These are phyloP conservation scores for Hycleus cichorii DNA, from an alignment of 1,140 invertebrate species.

Conservation along the genomic window DNA sequence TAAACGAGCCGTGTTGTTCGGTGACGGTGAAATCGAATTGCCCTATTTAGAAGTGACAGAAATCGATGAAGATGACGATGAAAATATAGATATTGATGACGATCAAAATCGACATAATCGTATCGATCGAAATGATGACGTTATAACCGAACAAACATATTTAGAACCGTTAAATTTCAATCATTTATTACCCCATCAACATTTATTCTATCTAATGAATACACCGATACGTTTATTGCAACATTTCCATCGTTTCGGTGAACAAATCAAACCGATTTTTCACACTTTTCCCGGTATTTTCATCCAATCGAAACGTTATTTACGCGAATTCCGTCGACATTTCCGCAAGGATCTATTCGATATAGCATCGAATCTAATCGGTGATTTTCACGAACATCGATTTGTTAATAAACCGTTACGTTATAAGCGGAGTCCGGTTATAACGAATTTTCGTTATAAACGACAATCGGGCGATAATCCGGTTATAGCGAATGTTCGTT, in stretches of 20 bases:
- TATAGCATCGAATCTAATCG: conserved; percentile 16
- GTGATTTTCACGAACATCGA: conserved; percentile 2
- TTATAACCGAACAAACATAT: not conserved
- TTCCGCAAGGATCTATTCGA: conserved; percentile 11
- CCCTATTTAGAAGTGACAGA: conserved; percentile 2
- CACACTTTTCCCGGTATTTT: conserved; percentile 15
- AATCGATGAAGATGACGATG: not conserved
- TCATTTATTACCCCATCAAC: conserved; percentile 19
- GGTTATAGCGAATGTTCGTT: too few species aligned
- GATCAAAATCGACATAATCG: not conserved
- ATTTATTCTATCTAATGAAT: conserved; percentile 17
- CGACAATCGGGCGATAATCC: too few species aligned
- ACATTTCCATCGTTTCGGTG: conserved; percentile 17
- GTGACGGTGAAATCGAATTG: not conserved
- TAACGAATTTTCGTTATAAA: too few species aligned
- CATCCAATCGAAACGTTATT: conserved; percentile 11
- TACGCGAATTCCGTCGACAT: conserved; percentile 14
- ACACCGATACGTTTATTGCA: conserved; percentile 15
- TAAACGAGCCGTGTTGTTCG: not conserved
- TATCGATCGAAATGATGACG: not conserved
- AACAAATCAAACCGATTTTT: conserved; percentile 19
- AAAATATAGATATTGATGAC: not conserved
- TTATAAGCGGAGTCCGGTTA: too few species aligned
- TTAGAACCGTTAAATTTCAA: conserved; percentile 2
- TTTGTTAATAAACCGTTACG: too few species aligned